These are phyloP conservation scores for Sycobia sp. DNA, from an alignment of 1,140 invertebrate species.

Conservation along the genomic window DNA sequence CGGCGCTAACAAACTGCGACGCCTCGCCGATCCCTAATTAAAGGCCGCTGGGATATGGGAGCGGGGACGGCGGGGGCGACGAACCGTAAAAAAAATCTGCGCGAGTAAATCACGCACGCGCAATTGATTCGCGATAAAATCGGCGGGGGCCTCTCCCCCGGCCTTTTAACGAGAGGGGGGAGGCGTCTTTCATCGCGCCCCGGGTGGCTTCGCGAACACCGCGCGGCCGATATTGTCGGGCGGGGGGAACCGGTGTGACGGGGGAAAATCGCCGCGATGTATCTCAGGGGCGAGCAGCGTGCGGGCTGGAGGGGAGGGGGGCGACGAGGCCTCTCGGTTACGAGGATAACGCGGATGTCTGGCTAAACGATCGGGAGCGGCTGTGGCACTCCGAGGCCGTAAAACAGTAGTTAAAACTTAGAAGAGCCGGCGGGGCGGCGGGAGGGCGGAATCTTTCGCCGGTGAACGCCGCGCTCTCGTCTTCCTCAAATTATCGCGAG, in stretches of 20 bases:
- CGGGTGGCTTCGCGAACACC: too few species aligned
- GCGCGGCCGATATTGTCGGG: not conserved
- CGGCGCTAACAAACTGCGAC: too few species aligned
- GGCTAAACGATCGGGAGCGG: conserved; percentile 33
- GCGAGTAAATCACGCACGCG: conserved; percentile 27
- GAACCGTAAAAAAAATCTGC: conserved; percentile 30
- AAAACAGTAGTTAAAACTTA: conserved; percentile 48
- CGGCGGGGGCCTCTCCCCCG: not conserved
- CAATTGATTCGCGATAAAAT: conserved; percentile 35
- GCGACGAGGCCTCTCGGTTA: too few species aligned
- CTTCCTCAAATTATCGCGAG: conserved; percentile 27
- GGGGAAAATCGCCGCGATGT: too few species aligned
- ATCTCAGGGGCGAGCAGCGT: too few species aligned
- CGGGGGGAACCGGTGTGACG: too few species aligned
- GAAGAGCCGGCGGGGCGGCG: too few species aligned
- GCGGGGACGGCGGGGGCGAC: too few species aligned
- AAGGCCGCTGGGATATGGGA: not conserved
- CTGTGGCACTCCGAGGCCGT: conserved; percentile 23
- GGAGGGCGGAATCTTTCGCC: too few species aligned
- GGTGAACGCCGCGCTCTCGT: not conserved
- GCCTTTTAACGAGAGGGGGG: too few species aligned
- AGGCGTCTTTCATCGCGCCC: too few species aligned
- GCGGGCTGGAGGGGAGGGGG: too few species aligned
- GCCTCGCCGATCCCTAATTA: conserved; percentile 21
- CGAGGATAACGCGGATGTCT: conserved; percentile 16